Evolutionary conservation across 2,888 invertebrate genomes (phyloP).

Genomic region (Ectemnius lituratus): DNA sequence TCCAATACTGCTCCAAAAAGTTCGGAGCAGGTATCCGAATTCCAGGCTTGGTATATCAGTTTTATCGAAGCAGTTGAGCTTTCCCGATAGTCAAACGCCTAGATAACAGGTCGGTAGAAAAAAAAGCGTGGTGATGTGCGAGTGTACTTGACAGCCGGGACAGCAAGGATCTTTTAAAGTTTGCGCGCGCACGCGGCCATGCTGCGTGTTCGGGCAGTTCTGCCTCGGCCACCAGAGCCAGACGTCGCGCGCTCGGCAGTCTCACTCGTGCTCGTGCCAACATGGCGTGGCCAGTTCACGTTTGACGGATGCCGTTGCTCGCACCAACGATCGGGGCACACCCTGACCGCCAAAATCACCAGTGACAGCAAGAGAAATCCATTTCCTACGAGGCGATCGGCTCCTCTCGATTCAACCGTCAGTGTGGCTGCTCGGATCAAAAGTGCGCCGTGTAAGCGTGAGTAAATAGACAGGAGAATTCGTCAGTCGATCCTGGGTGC

Average conservation of each 20-base stretch:
- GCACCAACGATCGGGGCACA: constrained; percentile 67
- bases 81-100: too few species aligned
- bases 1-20: too few species aligned
- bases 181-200: constrained; percentile 6
- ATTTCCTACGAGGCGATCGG: constrained; percentile 30
- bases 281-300: constrained; percentile 71
- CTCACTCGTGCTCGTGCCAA: constrained; percentile 52
- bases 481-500: not conserved
- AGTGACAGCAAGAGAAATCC: constrained; percentile 44
- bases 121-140: not conserved
- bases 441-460: constrained; percentile 55
- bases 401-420: constrained; percentile 13
- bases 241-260: constrained; percentile 20
- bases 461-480: constrained; percentile 51
- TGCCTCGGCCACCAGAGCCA: not conserved
- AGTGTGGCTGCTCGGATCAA: constrained; percentile 18
- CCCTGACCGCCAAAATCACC: constrained; percentile 57
- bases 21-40: too few species aligned
- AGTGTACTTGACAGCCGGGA: not conserved
- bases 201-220: not conserved
- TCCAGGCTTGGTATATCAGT: too few species aligned
- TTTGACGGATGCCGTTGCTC: constrained; percentile 70
- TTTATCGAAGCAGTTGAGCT: too few species aligned
- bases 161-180: not conserved
- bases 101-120: too few species aligned